Evolutionary conservation across 2,113 vertebrate genomes (phyloP).

Genomic region (Ramphastos sulfuratus): DNA sequence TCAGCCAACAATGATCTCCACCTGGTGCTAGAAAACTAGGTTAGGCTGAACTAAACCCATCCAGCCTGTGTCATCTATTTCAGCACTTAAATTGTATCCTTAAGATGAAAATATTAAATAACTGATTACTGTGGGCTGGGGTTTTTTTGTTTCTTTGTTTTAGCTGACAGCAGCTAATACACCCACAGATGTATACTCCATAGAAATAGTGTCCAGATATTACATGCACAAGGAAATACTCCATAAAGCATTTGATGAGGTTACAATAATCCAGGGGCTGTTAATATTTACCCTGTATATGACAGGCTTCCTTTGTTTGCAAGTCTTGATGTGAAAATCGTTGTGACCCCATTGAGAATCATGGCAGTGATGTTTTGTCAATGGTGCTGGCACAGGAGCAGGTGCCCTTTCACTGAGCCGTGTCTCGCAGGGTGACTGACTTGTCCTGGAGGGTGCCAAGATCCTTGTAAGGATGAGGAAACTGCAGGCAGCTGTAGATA

Average conservation of each 20-base stretch:
- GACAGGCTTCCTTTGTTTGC: background rate
- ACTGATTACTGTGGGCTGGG: background rate
- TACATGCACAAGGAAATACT: background rate
- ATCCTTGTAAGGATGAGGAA: background rate
- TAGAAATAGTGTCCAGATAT: background rate
- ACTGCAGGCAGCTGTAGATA: background rate
- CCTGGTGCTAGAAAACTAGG: background rate
- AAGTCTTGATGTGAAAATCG: conserved; percentile 19
- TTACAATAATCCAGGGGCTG: background rate
- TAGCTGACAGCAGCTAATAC: background rate
- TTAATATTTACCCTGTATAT: conserved; percentile 50
- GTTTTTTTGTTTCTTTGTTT: background rate
- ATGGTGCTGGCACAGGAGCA: background rate
- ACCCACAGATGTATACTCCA: background rate
- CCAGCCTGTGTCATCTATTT: background rate
- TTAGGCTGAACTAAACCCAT: background rate
- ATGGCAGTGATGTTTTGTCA: background rate
- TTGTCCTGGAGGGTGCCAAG: background rate
- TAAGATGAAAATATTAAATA: background rate
- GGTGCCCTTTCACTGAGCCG: background rate
- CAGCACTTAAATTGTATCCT: background rate
- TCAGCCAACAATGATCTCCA: background rate
- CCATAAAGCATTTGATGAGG: background rate
- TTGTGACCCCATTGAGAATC: conserved; percentile 3
- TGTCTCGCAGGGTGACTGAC: background rate